Conservation (phyloP, 2,888 invertebrate genomes). For the Autographa pulchrina region DNA sequence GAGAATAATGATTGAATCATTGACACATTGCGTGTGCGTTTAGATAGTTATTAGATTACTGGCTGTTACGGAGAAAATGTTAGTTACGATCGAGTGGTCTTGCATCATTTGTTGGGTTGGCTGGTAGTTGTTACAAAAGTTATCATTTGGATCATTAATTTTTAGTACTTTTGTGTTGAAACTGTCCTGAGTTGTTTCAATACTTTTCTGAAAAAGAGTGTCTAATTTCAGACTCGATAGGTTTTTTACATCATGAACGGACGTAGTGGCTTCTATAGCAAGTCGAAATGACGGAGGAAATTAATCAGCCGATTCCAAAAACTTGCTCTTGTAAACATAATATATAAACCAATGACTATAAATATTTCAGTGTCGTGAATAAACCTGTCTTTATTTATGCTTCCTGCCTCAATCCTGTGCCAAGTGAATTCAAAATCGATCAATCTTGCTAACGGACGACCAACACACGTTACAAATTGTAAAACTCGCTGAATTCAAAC, state of each 20-base stretch:
- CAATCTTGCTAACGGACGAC: background rate
- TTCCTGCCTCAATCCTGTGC: background rate
- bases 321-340: background rate
- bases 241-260: background rate
- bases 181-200: too few species aligned
- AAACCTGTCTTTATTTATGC: background rate
- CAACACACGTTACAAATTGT: background rate
- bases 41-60: constrained; percentile 1
- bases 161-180: too few species aligned
- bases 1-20: constrained; percentile 24
- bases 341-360: background rate
- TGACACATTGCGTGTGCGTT: constrained; percentile 31
- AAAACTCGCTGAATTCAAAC: background rate
- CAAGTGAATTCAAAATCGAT: background rate
- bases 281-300: background rate
- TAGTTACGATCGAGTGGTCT: background rate
- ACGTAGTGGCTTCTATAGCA: background rate
- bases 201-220: background rate
- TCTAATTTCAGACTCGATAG: too few species aligned
- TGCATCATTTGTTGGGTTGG: background rate
- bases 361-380: background rate
- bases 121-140: background rate
- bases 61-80: constrained; percentile 20
- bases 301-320: background rate
- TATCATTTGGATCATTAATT: too few species aligned